phyloP scores from a whole-genome alignment of 2,797 vertebrate genomes.

The Galago senegalensis region DNA sequence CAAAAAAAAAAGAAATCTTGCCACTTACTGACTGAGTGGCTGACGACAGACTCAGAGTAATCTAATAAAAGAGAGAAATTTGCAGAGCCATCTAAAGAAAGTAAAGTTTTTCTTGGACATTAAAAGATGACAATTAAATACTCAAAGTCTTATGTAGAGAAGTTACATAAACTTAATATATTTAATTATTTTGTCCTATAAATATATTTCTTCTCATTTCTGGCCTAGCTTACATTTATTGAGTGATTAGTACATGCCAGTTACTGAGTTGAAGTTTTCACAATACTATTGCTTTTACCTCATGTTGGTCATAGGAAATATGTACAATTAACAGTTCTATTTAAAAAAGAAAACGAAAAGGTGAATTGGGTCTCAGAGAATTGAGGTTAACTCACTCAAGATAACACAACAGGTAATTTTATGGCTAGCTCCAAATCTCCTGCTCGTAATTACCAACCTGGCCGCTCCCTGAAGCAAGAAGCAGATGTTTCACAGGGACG shows the following conservation, averaged over 20 bases:
- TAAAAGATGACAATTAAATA: background rate
- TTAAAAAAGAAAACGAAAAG: background rate
- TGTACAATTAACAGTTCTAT: background rate
- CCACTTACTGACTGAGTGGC: background rate
- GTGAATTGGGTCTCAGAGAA: constrained; percentile 4
- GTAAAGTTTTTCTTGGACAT: background rate
- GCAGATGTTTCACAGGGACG: background rate
- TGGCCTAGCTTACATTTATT: background rate
- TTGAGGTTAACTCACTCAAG: background rate
- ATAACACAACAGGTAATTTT: constrained; percentile 33
- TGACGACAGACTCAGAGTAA: background rate
- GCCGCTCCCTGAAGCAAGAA: background rate
- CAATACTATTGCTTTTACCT: constrained; percentile 8
- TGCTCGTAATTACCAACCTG: background rate
- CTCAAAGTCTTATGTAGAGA: background rate
- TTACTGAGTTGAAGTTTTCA: background rate
- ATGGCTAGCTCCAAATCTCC: background rate
- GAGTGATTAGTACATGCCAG: background rate
- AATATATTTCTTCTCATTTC: background rate
- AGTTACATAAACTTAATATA: background rate
- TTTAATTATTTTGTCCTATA: background rate
- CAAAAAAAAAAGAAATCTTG: background rate
- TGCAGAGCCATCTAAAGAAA: background rate
- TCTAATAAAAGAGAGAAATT: background rate
- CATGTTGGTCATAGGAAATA: background rate